Percentiles rank a stretch among this genome's conserved stretches.
These are phyloP conservation scores for Cardinalis cardinalis DNA, from an alignment of 2,113 vertebrate species.

Conservation along the genomic window DNA sequence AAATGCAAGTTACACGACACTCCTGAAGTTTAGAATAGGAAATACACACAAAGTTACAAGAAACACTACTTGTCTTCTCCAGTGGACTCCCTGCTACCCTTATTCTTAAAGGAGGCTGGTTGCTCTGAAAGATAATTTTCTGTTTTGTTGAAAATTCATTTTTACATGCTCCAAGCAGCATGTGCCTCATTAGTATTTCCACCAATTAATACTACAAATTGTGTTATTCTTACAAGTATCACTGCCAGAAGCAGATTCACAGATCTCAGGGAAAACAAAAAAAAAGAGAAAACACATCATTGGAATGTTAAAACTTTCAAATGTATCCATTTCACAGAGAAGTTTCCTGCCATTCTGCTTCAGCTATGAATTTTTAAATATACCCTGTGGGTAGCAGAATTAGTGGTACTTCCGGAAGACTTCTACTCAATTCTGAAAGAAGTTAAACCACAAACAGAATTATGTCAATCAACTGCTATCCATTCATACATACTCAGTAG, in stretches of 20 bases:
- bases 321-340: background rate
- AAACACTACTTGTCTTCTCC: background rate
- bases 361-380: background rate
- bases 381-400: background rate
- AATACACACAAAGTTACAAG: background rate
- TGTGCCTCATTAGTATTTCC: background rate
- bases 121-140: background rate
- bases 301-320: background rate
- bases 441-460: background rate
- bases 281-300: rapidly evolving
- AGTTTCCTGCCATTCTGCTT: background rate
- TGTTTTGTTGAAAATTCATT: background rate
- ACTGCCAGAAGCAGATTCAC: background rate
- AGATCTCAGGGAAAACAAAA: background rate
- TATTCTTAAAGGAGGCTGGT: background rate
- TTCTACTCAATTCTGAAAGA: background rate
- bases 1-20: background rate
- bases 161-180: background rate
- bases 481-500: background rate
- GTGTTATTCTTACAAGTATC: background rate
- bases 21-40: background rate
- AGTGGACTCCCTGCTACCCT: background rate
- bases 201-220: background rate
- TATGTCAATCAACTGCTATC: background rate
- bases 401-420: background rate